Conservation (phyloP, 23 tunicate genomes). For the Styela plicata region DNA sequence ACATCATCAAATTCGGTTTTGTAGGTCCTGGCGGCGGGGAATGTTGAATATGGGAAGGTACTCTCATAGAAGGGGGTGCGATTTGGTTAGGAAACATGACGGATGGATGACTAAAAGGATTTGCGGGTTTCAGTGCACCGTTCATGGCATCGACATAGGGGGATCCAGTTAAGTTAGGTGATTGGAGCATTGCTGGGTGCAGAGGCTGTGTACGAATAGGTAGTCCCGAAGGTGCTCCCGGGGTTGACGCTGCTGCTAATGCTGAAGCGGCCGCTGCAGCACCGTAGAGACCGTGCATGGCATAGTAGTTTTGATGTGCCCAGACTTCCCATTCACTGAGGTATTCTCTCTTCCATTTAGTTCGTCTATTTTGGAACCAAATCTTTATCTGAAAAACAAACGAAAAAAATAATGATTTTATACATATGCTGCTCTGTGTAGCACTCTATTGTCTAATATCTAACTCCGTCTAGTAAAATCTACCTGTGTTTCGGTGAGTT, state of each 20-base stretch:
- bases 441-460: not conserved
- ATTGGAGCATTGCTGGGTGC: constrained; percentile 12
- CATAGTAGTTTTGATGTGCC: constrained; percentile 96
- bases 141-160: constrained; percentile 3
- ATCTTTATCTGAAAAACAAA: constrained; percentile 82
- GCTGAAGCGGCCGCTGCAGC: constrained; percentile 79
- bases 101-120: constrained; percentile 16
- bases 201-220: not conserved
- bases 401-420: not conserved
- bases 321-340: constrained; percentile 99
- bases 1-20: constrained; percentile 8
- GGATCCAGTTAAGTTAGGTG: constrained; percentile 4
- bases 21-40: constrained; percentile 13
- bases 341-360: constrained; percentile 98
- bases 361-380: constrained; percentile 99
- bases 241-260: constrained; percentile 35
- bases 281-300: constrained; percentile 94
- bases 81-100: not conserved
- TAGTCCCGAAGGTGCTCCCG: constrained; percentile 19
- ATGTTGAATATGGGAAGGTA: constrained; percentile 14
- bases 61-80: not conserved
- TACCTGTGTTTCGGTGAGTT: constrained; percentile 99
- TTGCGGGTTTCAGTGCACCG: not conserved
- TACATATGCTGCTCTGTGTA: not conserved
- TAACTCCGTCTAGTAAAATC: not conserved